phyloP scores from a whole-genome alignment of 1,140 invertebrate species.

The Drosophila mayri region DNA sequence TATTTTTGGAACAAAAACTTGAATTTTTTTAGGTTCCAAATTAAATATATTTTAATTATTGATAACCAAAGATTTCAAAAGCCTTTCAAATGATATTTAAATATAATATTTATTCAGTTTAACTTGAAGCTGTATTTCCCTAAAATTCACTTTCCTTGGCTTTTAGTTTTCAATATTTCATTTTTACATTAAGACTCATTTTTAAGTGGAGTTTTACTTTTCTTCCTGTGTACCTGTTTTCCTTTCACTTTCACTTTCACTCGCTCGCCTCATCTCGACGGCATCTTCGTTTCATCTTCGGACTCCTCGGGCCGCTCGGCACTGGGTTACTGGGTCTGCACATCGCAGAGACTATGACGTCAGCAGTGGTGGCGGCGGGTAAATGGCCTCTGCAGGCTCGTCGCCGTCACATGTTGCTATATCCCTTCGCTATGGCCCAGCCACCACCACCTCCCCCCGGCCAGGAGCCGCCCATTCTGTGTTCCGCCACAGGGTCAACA shows the following conservation, averaged over 20 bases:
- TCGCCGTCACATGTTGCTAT: slow-evolving; percentile 74
- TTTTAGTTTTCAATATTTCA: too few species aligned
- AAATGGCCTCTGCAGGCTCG: slow-evolving; percentile 76
- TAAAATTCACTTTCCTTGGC: not conserved
- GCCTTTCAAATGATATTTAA: not conserved
- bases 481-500: slow-evolving; percentile 22
- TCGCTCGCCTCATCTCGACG: not conserved
- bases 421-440: slow-evolving; percentile 8
- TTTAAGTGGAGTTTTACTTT: not conserved
- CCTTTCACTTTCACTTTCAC: slow-evolving; percentile 13
- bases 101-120: not conserved
- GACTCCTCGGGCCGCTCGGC: slow-evolving; percentile 17
- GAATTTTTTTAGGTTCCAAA: not conserved
- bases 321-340: slow-evolving; percentile 67
- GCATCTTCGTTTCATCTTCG: slow-evolving; percentile 22
- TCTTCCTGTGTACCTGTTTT: slow-evolving; percentile 11
- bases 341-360: slow-evolving; percentile 67
- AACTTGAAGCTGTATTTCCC: not conserved
- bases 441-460: slow-evolving; percentile 10
- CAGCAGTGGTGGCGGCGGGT: slow-evolving; percentile 69
- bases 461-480: slow-evolving; percentile 1
- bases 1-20: not conserved
- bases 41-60: not conserved
- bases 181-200: not conserved
- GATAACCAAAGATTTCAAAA: not conserved